Conservation (phyloP, 2,113 vertebrate genomes). For the Bagarius yarrelli region DNA sequence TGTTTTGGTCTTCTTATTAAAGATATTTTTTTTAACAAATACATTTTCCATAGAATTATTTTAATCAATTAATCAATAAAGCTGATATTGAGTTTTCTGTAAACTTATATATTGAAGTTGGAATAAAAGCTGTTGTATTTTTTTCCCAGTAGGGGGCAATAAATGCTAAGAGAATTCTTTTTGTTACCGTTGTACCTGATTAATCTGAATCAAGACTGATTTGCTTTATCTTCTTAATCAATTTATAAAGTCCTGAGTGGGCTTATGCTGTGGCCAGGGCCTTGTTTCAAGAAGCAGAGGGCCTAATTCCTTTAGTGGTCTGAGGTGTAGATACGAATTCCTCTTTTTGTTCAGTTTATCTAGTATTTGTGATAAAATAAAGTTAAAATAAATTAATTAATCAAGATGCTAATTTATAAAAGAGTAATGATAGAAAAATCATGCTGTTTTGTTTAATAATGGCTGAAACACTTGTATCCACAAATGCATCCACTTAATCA, state of each 20-base stretch:
- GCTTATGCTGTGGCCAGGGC: background rate
- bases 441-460: slow-evolving; percentile 9
- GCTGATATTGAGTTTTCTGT: background rate
- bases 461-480: background rate
- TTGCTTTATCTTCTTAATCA: slow-evolving; percentile 37
- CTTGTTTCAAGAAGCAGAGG: slow-evolving; percentile 9
- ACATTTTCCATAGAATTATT: background rate
- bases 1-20: background rate
- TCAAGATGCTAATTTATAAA: slow-evolving; percentile 25
- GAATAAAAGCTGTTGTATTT: background rate
- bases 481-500: slow-evolving; percentile 18
- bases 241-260: background rate
- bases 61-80: background rate
- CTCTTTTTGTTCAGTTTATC: background rate
- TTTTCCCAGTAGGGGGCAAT: slow-evolving; percentile 37
- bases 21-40: background rate
- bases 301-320: background rate
- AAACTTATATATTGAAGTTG: background rate
- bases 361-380: background rate
- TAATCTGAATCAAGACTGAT: slow-evolving; percentile 40
- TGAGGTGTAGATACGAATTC: background rate
- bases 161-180: slow-evolving; percentile 10
- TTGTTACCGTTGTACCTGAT: background rate
- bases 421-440: slow-evolving; percentile 3
- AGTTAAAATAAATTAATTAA: background rate